Percentiles rank a stretch among this genome's conserved stretches.
phyloP scores from a whole-genome alignment of 2,113 vertebrate species.

The Campylomormyrus numenius region DNA sequence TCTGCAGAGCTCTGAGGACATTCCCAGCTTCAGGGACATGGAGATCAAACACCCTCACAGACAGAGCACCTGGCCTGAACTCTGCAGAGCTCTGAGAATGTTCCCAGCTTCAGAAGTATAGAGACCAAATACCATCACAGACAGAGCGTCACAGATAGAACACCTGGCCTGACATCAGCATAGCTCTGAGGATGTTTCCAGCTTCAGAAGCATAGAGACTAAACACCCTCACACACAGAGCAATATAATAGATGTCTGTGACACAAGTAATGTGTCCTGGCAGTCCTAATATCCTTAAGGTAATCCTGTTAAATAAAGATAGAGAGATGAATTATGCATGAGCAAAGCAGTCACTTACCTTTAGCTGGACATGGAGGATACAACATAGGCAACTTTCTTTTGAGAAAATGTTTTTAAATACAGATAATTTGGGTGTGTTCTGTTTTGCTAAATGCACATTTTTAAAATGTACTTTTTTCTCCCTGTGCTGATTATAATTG shows the following conservation, averaged over 20 bases:
- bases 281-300: neutral
- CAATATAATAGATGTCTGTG: neutral
- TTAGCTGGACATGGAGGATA: neutral
- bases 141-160: neutral
- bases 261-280: neutral
- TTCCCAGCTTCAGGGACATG: too few relatives aligned
- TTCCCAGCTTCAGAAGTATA: neutral
- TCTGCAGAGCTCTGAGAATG: neutral
- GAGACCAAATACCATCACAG: neutral
- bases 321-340: neutral
- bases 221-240: neutral
- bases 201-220: neutral
- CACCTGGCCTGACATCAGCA: neutral
- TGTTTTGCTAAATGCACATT: neutral
- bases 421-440: neutral
- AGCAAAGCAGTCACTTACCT: neutral
- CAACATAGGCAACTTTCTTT: neutral
- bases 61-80: neutral
- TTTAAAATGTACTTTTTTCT: too few relatives aligned
- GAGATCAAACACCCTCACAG: neutral
- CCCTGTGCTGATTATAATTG: too few relatives aligned
- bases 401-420: neutral
- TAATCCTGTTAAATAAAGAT: neutral
- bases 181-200: neutral
- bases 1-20: neutral